Conservation (phyloP, 1,140 invertebrate species). For the Ceratina japonica region DNA sequence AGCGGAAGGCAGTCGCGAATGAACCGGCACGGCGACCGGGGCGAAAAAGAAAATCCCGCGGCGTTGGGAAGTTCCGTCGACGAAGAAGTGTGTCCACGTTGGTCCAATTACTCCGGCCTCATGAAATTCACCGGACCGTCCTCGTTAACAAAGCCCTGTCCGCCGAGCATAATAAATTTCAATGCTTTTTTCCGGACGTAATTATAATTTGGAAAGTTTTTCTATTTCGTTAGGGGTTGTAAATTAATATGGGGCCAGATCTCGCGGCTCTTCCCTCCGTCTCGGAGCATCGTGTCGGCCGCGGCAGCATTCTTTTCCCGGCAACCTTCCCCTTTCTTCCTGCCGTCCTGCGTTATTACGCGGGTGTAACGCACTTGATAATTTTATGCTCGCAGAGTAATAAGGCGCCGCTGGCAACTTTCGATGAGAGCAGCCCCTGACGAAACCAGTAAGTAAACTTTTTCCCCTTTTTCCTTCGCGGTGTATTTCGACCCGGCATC, state of each 20-base stretch:
- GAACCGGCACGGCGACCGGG: background rate
- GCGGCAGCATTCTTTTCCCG: background rate
- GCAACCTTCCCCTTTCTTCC: background rate
- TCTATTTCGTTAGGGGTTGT: slow-evolving; percentile 42
- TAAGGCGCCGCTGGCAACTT: slow-evolving; percentile 4
- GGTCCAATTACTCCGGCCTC: slow-evolving; percentile 48
- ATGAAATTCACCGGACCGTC: slow-evolving; percentile 43
- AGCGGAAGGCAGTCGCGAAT: slow-evolving; percentile 28
- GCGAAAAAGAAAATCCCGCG: slow-evolving; percentile 34
- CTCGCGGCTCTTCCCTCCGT: background rate
- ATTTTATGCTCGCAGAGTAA: slow-evolving; percentile 16
- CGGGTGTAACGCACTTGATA: slow-evolving; percentile 26
- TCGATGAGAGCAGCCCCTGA: background rate
- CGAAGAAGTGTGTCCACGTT: slow-evolving; percentile 41
- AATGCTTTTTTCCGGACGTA: slow-evolving; percentile 35
- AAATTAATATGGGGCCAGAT: slow-evolving; percentile 28
- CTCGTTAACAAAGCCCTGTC: slow-evolving; percentile 49
- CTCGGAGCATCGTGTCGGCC: no score
- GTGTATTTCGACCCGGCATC: background rate
- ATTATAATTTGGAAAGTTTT: slow-evolving; percentile 51
- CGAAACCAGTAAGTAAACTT: slow-evolving; percentile 3
- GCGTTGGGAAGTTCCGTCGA: background rate
- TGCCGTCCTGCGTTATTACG: background rate
- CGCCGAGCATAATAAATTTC: slow-evolving; percentile 55
- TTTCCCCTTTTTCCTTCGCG: background rate